Evolutionary conservation across 1,140 invertebrate species (phyloP).

Genomic region (Trichonephila inaurata): DNA sequence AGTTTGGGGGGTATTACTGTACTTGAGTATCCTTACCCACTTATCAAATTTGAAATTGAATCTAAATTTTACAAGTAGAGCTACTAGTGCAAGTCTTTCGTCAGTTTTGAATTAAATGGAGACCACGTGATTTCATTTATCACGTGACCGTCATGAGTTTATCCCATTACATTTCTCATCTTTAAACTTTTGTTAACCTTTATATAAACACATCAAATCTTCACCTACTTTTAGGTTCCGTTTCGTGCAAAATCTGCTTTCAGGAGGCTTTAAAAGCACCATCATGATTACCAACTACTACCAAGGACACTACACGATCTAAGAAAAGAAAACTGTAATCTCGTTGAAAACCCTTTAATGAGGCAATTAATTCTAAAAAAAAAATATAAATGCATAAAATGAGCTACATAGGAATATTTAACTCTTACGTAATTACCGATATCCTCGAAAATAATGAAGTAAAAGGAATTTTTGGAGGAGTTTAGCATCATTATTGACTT

Average conservation of each 20-base stretch:
- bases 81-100: too few relatives aligned
- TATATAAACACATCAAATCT: not conserved
- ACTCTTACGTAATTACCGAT: conserved; percentile 35
- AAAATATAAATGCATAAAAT: conserved; percentile 1
- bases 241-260: not conserved
- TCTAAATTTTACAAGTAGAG: too few relatives aligned
- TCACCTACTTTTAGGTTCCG: not conserved
- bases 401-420: conserved; percentile 21
- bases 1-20: too few relatives aligned
- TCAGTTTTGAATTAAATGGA: too few relatives aligned
- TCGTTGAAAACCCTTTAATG: conserved; percentile 39
- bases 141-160: too few relatives aligned
- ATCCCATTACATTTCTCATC: too few relatives aligned
- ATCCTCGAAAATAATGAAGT: conserved; percentile 37
- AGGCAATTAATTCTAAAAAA: conserved; percentile 46
- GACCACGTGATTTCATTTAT: too few relatives aligned
- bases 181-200: too few relatives aligned
- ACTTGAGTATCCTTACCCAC: too few relatives aligned
- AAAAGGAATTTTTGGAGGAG: not conserved
- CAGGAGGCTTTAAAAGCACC: not conserved
- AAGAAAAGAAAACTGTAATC: conserved; percentile 1
- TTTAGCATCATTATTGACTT: conserved; percentile 26
- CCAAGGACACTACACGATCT: not conserved
- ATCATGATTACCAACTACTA: not conserved
- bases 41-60: too few relatives aligned